phyloP scores from a whole-genome alignment of 2,113 vertebrate genomes.

The Colinus virginianus region DNA sequence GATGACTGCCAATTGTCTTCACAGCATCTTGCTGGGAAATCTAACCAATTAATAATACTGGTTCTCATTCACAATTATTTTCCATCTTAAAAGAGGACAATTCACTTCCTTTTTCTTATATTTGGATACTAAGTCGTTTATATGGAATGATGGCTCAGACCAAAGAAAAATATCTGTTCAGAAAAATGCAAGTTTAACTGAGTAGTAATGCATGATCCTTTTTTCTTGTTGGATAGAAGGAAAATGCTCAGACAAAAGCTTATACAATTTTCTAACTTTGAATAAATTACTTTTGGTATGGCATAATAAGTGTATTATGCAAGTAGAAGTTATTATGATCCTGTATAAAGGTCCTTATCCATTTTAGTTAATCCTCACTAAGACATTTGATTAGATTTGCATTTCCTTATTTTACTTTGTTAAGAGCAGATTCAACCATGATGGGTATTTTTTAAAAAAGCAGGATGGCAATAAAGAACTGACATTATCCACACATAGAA shows the following conservation, averaged over 20 bases:
- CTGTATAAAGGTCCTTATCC: background rate
- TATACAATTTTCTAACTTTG: background rate
- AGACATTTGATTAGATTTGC: background rate
- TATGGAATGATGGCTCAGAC: background rate
- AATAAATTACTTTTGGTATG: slow-evolving; percentile 13
- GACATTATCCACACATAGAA: background rate
- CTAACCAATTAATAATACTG: background rate
- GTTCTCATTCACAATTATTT: background rate
- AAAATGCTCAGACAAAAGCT: background rate
- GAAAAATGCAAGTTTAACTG: background rate
- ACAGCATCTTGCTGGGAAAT: background rate
- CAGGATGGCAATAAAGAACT: background rate
- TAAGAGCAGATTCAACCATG: background rate
- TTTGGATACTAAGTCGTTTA: background rate
- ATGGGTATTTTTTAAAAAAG: background rate
- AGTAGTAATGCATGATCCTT: background rate
- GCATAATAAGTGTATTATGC: background rate
- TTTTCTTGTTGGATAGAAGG: background rate
- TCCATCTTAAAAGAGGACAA: background rate
- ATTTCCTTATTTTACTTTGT: background rate
- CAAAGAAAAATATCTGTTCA: background rate
- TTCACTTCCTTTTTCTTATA: background rate
- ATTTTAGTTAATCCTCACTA: background rate
- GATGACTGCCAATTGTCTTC: background rate
- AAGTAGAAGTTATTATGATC: background rate